Evolutionary conservation across 2,797 vertebrate genomes (phyloP), one percentile per base, ranked within the genome.

Genomic region (Triplophysa bombifrons): DNA sequence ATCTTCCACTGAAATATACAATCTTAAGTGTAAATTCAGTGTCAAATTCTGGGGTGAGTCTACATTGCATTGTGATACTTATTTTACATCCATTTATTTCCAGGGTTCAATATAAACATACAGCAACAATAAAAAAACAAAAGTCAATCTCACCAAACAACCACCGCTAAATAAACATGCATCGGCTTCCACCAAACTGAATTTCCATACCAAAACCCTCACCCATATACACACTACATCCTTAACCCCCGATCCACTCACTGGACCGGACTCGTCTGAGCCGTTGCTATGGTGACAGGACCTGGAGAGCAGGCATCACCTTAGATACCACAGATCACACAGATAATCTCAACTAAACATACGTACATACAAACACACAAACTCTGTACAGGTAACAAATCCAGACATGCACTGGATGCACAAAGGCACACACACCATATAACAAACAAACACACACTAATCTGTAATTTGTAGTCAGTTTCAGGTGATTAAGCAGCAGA

Each of bases 311-410:
- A 82, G 84, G 81, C 81, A 80, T 87, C 83, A 83, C 80, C 86
- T 86, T 82, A 83, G 84, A 85, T 86, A 76, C 84, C 80, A 48
- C 46, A 48, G 46, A 48, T 84, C 60, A 81, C 70, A 76, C 66
- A 81, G 84, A 85, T 87, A 84, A 88, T 87, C 84, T 85, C 75
- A 81, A 70, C 72, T 81, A 85, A 73, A 80, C 61, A 78, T 69
- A 74, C 48, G 73, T 72, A 71, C 72, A 74, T 64, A 82, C 70
- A 78, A 27, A 80, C 72, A 74, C 68, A 84, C 70, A 78, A 80
- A 74, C 46, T 72, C 66, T 30, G 48, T 65, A 25, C 50, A 65
- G 50, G 14, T 64, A 56, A 72, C 66, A 72, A 48, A 69, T 20
- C 16, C 38, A 80, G 76, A 80, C 69, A 69, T 65, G 74, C 58